phyloP scores from a whole-genome alignment of 2,113 vertebrate species.

The Aviceda subcristata region DNA sequence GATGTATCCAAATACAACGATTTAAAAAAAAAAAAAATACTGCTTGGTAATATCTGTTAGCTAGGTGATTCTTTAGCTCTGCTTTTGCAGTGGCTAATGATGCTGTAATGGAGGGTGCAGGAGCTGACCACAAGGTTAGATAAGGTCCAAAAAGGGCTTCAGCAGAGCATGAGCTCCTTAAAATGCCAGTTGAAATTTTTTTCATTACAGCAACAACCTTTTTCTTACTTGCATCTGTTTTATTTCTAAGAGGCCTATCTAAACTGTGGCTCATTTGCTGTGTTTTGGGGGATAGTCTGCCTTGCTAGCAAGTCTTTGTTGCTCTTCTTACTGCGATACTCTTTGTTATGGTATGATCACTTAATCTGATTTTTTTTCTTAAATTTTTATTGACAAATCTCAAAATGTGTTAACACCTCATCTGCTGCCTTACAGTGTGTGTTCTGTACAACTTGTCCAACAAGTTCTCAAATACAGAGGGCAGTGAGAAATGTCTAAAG shows the following conservation, averaged over 20 bases:
- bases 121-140: neutral
- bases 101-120: neutral
- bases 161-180: neutral
- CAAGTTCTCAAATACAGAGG: neutral
- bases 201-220: neutral
- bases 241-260: neutral
- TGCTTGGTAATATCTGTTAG: neutral
- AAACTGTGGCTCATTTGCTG: neutral
- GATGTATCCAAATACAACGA: neutral
- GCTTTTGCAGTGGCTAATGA: neutral
- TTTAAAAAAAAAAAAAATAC: neutral
- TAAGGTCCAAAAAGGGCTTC: neutral
- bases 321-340: fast-evolving
- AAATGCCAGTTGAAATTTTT: neutral
- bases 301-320: neutral
- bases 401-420: fast-evolving
- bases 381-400: neutral
- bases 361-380: neutral
- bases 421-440: fast-evolving
- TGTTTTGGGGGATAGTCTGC: neutral
- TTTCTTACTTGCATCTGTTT: neutral
- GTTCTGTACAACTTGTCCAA: neutral
- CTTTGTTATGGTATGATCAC: neutral
- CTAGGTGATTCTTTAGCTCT: neutral
- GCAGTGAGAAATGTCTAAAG: neutral